Base-by-base conservation (phyloP, 1,140 invertebrate species). In the Hylaeus volcanicus region DNA sequence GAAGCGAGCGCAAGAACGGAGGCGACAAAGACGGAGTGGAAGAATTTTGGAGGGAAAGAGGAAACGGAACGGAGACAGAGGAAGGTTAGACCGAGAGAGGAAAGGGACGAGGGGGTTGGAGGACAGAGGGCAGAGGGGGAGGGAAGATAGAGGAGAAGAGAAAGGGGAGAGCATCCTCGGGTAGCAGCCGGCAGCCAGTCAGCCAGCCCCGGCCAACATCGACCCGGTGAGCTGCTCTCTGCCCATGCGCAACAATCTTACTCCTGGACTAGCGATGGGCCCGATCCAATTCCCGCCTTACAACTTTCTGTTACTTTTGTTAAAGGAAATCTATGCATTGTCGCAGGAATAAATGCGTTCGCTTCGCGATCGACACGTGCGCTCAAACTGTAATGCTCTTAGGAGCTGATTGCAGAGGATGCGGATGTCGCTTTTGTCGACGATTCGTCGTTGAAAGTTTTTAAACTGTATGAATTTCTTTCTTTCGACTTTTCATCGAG, bases 131-230 rank as follows among this genome's bases (percentile, higher is more conserved):
- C 41, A 66, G 51, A 71, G 71, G 66, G 69, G 26, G 82, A 53
- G 66, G 70, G 81, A 81, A 68, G 63, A 74, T 74, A 58, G 71
- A 78, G 56, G 37, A 56, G 73, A 70, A 73, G 68, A 80, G 58
- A 82, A 60, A 53, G 68, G 63, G 71, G 55, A 81, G 82, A 79
- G 80, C 74, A 87, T 86, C 83, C 76, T 82, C 88, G 83, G 64
- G 61, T 85, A 76, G 74, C 77, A 84, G 77, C 85, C 86, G 84
- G 85, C 86, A 87, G 89, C 87, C 84, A 84, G 89, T 89, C 89
- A 88, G 88, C 88, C 88, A 89, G 89, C 90, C 92, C 89, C 91
- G 92, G 92, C 91, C 90, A 92, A 91, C 91, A 93, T 93, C 92
- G 92, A 93, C 92, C 92, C 90, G 90, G 86, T 89, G 88, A 90